These are phyloP conservation scores for Helobdella robusta DNA, from an alignment of 2,888 invertebrate genomes.

Conservation along the genomic window DNA sequence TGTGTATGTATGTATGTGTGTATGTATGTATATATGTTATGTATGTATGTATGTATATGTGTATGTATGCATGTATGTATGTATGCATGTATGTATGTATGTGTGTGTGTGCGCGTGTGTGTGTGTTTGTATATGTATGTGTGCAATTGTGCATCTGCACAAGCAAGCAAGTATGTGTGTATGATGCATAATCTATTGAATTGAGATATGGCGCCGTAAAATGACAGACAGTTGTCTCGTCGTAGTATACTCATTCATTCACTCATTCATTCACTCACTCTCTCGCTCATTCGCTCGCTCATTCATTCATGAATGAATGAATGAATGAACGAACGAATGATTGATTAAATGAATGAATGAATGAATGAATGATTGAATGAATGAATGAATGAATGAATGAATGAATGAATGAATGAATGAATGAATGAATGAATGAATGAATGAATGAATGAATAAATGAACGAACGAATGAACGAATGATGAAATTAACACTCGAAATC, in stretches of 20 bases:
- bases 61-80: background rate
- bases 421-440: background rate
- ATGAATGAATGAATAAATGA: background rate
- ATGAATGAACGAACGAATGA: too few relatives aligned
- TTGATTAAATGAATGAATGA: constrained; percentile 8
- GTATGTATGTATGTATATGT: background rate
- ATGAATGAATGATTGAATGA: constrained; percentile 15
- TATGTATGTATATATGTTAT: background rate
- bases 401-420: background rate
- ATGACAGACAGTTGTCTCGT: too few relatives aligned
- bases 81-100: background rate
- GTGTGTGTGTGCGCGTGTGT: background rate
- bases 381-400: constrained; percentile 15
- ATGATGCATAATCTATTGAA: too few relatives aligned
- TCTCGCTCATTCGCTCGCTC: too few relatives aligned
- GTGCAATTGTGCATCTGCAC: background rate
- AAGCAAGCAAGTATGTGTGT: constrained; percentile 6
- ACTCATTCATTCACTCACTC: too few relatives aligned
- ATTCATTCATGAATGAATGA: too few relatives aligned
- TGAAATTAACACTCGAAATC: too few relatives aligned
- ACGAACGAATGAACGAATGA: too few relatives aligned
- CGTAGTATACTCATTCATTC: too few relatives aligned
- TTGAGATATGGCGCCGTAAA: too few relatives aligned
- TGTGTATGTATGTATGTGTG: background rate
- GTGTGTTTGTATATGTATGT: background rate